phyloP scores from a whole-genome alignment of 2,113 vertebrate species.

The Narcine bancroftii region DNA sequence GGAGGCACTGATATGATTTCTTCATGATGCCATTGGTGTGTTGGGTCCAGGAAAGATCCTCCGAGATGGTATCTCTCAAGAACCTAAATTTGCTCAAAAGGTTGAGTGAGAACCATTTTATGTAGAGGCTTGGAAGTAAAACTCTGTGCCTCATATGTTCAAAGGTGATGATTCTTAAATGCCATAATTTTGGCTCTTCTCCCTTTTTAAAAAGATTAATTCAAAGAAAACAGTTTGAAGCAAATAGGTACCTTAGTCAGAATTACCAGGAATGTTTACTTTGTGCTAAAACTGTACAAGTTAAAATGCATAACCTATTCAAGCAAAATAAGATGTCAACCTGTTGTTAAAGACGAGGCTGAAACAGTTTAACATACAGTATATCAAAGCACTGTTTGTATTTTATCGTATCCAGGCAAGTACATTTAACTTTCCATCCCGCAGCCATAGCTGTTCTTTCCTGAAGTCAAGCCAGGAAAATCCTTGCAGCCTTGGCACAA shows the following conservation, averaged over 20 bases:
- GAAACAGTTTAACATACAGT: conserved; percentile 44
- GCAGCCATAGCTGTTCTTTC: conserved; percentile 81
- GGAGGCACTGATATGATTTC: no score
- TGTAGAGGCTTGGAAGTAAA: background rate
- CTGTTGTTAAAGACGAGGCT: background rate
- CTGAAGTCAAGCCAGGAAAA: conserved; percentile 96
- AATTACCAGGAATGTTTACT: background rate
- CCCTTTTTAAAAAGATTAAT: background rate
- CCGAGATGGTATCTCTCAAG: no score
- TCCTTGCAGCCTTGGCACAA: conserved; percentile 76
- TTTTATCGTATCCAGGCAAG: conserved; percentile 87
- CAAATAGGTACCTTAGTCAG: background rate
- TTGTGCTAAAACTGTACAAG: background rate
- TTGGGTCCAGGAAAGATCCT: no score
- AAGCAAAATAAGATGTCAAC: conserved; percentile 8
- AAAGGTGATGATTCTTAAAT: conserved; percentile 16
- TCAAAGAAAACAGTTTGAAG: background rate
- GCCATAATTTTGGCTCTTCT: background rate
- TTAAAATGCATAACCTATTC: background rate
- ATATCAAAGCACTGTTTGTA: conserved; percentile 65
- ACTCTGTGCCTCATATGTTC: background rate
- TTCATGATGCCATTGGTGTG: no score
- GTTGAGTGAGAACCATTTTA: background rate
- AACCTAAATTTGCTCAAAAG: no score
- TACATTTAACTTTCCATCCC: conserved; percentile 86